phyloP scores from a whole-genome alignment of 1,140 invertebrate genomes.

The Drosophila sucinea region DNA sequence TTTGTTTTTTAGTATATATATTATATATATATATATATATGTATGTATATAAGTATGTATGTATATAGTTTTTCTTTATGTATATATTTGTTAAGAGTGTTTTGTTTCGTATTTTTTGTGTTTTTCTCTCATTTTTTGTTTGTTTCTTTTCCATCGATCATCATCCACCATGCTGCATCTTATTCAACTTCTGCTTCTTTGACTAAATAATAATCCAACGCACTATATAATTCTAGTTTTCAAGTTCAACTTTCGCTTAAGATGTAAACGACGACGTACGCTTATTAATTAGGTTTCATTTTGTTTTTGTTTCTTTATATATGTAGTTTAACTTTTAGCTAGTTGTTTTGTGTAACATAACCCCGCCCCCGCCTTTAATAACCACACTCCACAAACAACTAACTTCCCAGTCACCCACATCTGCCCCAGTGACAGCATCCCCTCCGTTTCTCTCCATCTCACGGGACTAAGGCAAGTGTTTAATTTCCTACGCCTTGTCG shows the following conservation, averaged over 20 bases:
- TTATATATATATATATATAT: slow-evolving; percentile 58
- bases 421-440: neutral
- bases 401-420: neutral
- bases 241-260: slow-evolving; percentile 81
- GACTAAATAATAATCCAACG: slow-evolving; percentile 81
- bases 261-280: slow-evolving; percentile 81
- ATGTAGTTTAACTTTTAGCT: slow-evolving; percentile 82
- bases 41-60: slow-evolving; percentile 45
- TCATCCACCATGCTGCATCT: slow-evolving; percentile 47
- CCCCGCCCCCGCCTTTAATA: slow-evolving; percentile 22
- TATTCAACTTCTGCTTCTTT: slow-evolving; percentile 62
- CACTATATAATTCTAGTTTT: slow-evolving; percentile 81
- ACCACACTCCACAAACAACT: slow-evolving; percentile 10
- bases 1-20: slow-evolving; percentile 60
- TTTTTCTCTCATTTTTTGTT: slow-evolving; percentile 36
- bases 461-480: slow-evolving; percentile 33
- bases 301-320: slow-evolving; percentile 65
- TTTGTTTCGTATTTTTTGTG: slow-evolving; percentile 65
- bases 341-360: slow-evolving; percentile 77
- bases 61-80: slow-evolving; percentile 47
- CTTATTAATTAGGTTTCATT: slow-evolving; percentile 73
- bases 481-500: slow-evolving; percentile 32
- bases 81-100: slow-evolving; percentile 71
- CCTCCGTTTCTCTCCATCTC: neutral
- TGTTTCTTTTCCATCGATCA: slow-evolving; percentile 42